These are phyloP conservation scores for Meloidogyne floridensis DNA, from an alignment of 1,140 invertebrate species.

Conservation along the genomic window DNA sequence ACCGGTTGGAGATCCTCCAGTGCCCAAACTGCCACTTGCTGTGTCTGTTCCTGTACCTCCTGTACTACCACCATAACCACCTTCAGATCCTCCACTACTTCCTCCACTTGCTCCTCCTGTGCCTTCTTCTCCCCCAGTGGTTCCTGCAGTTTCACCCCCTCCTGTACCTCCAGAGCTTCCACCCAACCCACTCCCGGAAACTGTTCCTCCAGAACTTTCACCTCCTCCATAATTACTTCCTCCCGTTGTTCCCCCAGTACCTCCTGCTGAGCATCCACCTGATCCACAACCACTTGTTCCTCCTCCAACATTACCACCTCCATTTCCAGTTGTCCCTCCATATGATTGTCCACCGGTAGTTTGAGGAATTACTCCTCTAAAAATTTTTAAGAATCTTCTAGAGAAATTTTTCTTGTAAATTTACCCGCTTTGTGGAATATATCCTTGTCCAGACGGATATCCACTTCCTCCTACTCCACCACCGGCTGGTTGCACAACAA, in stretches of 20 bases:
- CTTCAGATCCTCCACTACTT: not conserved
- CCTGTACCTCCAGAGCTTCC: not conserved
- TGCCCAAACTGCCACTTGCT: not conserved
- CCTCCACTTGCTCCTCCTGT: not conserved
- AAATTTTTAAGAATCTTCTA: not conserved
- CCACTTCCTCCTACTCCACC: conserved; percentile 2
- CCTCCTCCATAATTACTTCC: not conserved
- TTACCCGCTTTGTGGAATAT: conserved; percentile 9
- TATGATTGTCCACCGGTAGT: not conserved
- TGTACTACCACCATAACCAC: not conserved
- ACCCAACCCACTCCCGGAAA: not conserved
- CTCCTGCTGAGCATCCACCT: not conserved
- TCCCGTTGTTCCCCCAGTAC: not conserved
- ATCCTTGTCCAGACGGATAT: conserved; percentile 8
- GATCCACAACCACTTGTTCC: not conserved
- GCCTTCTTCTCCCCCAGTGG: not conserved
- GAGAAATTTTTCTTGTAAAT: not conserved
- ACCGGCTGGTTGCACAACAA: not conserved
- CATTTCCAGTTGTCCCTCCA: not conserved
- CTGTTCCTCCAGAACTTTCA: not conserved
- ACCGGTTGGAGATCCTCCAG: not conserved
- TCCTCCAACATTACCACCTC: not conserved
- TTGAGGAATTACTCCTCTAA: not conserved
- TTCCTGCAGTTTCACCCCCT: not conserved
- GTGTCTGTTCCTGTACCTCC: not conserved